Conservation (phyloP, 2,797 vertebrate genomes). For the Emys orbicularis region DNA sequence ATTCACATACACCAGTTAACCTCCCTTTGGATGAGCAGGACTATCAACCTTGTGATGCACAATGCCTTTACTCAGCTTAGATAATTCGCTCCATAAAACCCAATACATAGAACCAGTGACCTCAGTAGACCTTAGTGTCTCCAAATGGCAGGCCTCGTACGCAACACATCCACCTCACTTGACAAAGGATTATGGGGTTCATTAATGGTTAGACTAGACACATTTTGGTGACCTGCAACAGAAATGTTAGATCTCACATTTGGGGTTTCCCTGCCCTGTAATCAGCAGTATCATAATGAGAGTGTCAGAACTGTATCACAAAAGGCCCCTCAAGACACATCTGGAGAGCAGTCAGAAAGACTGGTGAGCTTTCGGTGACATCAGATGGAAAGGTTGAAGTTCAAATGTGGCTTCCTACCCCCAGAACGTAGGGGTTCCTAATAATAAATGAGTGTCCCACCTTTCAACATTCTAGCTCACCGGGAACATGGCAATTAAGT, state of each 20-base stretch:
- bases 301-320: not conserved
- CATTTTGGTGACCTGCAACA: not conserved
- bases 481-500: not conserved
- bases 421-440: not conserved
- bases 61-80: fast-evolving
- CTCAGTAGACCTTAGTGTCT: not conserved
- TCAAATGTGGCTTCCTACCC: not conserved
- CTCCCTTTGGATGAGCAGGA: fast-evolving
- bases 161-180: not conserved
- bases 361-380: not conserved
- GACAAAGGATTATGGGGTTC: not conserved
- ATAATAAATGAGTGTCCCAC: fast-evolving
- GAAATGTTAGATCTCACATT: not conserved
- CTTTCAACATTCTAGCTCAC: not conserved
- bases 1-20: not conserved
- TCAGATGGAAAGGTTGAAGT: not conserved
- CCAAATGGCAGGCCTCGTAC: not conserved
- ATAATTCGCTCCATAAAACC: fast-evolving
- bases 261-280: not conserved
- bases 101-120: not conserved
- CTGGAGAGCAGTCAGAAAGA: not conserved
- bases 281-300: not conserved
- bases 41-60: fast-evolving
- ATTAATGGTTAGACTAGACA: not conserved
- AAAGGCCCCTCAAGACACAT: not conserved